phyloP scores from a whole-genome alignment of 2,113 vertebrate genomes.

The Sciurus niger region DNA sequence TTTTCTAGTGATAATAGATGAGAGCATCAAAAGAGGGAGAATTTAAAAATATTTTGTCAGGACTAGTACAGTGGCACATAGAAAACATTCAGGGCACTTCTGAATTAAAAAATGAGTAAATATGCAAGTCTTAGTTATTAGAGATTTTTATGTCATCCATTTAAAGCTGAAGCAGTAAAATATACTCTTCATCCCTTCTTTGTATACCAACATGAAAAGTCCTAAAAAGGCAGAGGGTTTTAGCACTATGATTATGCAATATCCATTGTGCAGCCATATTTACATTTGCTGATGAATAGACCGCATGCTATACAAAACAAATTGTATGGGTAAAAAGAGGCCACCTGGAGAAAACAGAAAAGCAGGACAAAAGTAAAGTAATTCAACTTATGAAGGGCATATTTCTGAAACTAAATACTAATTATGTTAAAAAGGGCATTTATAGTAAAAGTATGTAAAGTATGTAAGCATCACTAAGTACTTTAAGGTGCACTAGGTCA shows the following conservation, averaged over 20 bases:
- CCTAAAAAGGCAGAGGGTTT: not conserved
- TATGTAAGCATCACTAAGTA: not conserved
- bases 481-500: not conserved
- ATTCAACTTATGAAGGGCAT: not conserved
- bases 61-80: not conserved
- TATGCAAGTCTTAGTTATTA: not conserved
- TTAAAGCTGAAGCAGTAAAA: not conserved
- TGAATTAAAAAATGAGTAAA: constrained; percentile 13
- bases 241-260: not conserved
- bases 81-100: not conserved
- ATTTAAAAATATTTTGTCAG: constrained; percentile 48
- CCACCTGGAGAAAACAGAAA: constrained; percentile 1
- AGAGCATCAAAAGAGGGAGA: not conserved
- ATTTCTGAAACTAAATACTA: not conserved
- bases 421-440: not conserved
- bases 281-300: not conserved
- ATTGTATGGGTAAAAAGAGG: not conserved
- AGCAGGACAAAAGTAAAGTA: constrained; percentile 22
- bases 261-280: not conserved
- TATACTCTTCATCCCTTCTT: not conserved
- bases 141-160: not conserved
- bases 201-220: not conserved
- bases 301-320: not conserved
- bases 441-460: not conserved
- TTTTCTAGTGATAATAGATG: not conserved